phyloP scores from a whole-genome alignment of 2,888 invertebrate species.

The Pammene aurita region DNA sequence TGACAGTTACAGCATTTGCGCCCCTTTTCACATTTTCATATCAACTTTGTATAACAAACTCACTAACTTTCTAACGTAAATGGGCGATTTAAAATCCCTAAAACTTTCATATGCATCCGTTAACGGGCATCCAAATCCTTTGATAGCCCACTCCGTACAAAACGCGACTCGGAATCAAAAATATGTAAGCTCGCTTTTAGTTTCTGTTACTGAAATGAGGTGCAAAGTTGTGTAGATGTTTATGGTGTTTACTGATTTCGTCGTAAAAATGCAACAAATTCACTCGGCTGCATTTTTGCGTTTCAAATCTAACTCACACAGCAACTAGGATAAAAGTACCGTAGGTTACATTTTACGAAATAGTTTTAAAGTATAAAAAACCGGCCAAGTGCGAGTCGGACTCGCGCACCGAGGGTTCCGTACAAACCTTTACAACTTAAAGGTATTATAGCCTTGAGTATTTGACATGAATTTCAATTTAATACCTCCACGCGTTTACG shows the following conservation, averaged over 20 bases:
- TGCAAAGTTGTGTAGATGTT: not conserved
- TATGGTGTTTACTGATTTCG: not conserved
- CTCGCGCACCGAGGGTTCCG: too few relatives aligned
- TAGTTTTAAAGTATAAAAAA: too few relatives aligned
- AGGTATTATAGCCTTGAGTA: too few relatives aligned
- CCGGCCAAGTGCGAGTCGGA: too few relatives aligned
- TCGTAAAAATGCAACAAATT: not conserved
- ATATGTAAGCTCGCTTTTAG: not conserved
- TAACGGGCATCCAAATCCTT: slow-evolving; percentile 36
- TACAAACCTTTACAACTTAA: too few relatives aligned
- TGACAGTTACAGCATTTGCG: slow-evolving; percentile 6
- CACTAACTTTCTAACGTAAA: slow-evolving; percentile 26
- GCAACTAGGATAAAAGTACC: too few relatives aligned
- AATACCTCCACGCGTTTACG: too few relatives aligned
- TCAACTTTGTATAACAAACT: slow-evolving; percentile 16
- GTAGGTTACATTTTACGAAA: too few relatives aligned
- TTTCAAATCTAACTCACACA: too few relatives aligned
- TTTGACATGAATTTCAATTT: too few relatives aligned
- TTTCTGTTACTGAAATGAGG: not conserved
- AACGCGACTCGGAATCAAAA: not conserved
- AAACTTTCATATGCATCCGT: slow-evolving; percentile 32
- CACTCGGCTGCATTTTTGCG: too few relatives aligned
- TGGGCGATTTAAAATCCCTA: slow-evolving; percentile 33
- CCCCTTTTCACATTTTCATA: not conserved
- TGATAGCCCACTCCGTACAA: slow-evolving; percentile 24